phyloP scores from a whole-genome alignment of 2,113 vertebrate genomes.

The Parotia lawesii region DNA sequence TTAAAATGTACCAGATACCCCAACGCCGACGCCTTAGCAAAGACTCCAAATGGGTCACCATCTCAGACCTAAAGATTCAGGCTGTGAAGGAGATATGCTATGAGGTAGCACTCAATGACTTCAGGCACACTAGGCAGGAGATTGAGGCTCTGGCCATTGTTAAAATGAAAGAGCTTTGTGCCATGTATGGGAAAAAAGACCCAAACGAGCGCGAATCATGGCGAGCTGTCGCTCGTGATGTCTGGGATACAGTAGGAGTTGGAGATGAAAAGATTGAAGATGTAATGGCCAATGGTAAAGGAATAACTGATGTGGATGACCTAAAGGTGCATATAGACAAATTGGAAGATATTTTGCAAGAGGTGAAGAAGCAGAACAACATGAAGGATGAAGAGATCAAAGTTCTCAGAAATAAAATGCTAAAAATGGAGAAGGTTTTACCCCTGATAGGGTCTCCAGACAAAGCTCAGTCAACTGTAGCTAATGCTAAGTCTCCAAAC shows the following conservation, averaged over 20 bases:
- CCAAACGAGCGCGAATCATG: conserved; percentile 96
- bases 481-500: conserved; percentile 21
- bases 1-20: conserved; percentile 98
- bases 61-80: conserved; percentile 98
- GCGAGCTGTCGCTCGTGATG: conserved; percentile 93
- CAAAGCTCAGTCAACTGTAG: conserved; percentile 44
- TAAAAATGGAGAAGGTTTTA: conserved; percentile 97
- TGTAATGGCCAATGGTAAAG: conserved; percentile 77
- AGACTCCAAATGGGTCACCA: conserved; percentile 97
- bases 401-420: conserved; percentile 91
- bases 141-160: conserved; percentile 97
- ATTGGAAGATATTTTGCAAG: conserved; percentile 93
- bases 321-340: conserved; percentile 97
- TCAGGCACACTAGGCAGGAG: conserved; percentile 94
- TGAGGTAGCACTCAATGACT: conserved; percentile 96
- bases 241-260: conserved; percentile 97
- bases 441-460: conserved; percentile 87
- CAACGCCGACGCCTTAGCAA: conserved; percentile 93
- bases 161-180: conserved; percentile 97
- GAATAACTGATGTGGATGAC: conserved; percentile 85
- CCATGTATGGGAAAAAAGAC: conserved; percentile 93
- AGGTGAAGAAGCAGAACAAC: conserved; percentile 98
- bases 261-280: conserved; percentile 95
- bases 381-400: conserved; percentile 98
- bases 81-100: conserved; percentile 99